These are phyloP conservation scores for Halocaridina rubra DNA, from an alignment of 2,888 invertebrate species.

Conservation along the genomic window DNA sequence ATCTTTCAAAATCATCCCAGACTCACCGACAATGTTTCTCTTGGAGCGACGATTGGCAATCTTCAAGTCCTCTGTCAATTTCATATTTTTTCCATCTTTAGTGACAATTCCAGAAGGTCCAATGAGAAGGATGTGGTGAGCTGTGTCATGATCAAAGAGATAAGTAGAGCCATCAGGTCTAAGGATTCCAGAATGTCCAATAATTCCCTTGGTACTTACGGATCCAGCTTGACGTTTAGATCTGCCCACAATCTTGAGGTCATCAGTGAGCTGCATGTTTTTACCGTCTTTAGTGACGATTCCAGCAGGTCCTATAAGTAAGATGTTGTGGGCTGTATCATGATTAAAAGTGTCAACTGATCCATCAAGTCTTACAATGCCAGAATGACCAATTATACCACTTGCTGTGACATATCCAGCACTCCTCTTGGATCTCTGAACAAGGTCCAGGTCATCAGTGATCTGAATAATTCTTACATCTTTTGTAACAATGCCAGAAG, in stretches of 20 bases:
- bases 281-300: constrained; percentile 31
- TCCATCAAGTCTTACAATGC: constrained; percentile 30
- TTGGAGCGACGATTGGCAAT: not conserved
- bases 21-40: not conserved
- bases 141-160: constrained; percentile 21
- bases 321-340: constrained; percentile 22
- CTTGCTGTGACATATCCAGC: constrained; percentile 11
- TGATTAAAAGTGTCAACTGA: constrained; percentile 27
- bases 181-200: constrained; percentile 33
- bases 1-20: not conserved
- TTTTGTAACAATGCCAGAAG: constrained; percentile 32
- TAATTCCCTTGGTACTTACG: not conserved
- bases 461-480: not conserved
- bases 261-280: constrained; percentile 26
- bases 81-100: constrained; percentile 39
- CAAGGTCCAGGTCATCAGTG: not conserved
- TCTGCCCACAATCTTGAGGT: not conserved
- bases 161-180: constrained; percentile 28
- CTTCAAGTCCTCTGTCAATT: not conserved
- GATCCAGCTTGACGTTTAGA: constrained; percentile 6
- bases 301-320: constrained; percentile 31
- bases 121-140: constrained; percentile 28
- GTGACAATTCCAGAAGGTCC: constrained; percentile 42
- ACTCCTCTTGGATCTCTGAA: not conserved
- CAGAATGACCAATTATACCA: constrained; percentile 19